A percentile compares a stretch with the other conserved stretches of the same genome.
phyloP scores from a whole-genome alignment of 2,113 vertebrate genomes.

The Microtus oregoni region DNA sequence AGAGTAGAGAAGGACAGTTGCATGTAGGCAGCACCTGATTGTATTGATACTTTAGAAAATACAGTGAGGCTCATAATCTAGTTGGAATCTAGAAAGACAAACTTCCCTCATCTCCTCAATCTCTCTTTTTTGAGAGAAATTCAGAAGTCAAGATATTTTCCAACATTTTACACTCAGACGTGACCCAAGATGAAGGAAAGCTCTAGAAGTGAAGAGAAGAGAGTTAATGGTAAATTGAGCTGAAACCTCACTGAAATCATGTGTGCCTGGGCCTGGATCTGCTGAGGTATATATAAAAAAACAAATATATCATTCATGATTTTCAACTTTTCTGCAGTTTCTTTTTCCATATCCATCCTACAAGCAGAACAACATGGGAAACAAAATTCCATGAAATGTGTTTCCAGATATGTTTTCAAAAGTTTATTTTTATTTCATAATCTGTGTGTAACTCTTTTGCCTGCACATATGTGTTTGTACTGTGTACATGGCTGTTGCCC shows the following conservation, averaged over 20 bases:
- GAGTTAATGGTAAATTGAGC: not conserved
- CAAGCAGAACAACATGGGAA: not conserved
- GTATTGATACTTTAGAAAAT: not conserved
- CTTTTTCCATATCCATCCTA: not conserved
- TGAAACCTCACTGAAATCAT: not conserved
- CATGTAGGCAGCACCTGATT: not conserved
- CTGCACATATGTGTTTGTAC: not conserved
- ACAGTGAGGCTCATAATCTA: not conserved
- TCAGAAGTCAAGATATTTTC: not conserved
- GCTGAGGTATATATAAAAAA: not conserved
- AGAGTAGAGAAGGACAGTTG: not conserved
- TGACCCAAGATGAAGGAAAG: not conserved
- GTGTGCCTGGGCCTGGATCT: not conserved
- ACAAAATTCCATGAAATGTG: not conserved
- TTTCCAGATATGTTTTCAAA: not conserved
- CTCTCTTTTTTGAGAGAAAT: fast-evolving
- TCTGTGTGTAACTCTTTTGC: not conserved
- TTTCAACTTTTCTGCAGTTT: not conserved
- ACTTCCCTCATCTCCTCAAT: not conserved
- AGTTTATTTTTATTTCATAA: not conserved
- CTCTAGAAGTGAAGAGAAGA: not conserved
- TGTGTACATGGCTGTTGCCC: not conserved
- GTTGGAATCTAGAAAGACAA: not conserved
- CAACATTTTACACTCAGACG: not conserved
- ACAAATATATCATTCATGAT: no score